Base-by-base conservation (phyloP, 2,888 invertebrate species). In the Hartigia nigra region DNA sequence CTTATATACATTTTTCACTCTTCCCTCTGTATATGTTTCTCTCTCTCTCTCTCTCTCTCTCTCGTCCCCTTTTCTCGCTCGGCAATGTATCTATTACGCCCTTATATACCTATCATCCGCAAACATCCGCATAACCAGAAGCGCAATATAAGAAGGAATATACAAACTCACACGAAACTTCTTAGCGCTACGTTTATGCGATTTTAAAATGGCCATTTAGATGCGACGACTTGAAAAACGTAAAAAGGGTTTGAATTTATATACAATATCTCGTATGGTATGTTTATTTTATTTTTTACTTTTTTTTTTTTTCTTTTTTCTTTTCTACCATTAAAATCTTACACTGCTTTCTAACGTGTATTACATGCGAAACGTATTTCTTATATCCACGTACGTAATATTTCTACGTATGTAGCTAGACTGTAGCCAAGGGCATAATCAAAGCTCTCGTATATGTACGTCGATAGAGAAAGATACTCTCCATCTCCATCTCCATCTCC, bases 311-410 rank as follows among this genome's bases (percentile, higher is more conserved):
- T n/a, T n/a, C n/a, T n/a, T n/a, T n/a, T n/a, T n/a, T 84, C 82
- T 84, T 84, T 78, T 79, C 84, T 83, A 80, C 80, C 75, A 9
- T 23, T 39, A 14, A 5, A 23, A 39, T 39, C 39, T 39, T 4
- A 1, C 34, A 34, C 34, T 34, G 34, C 34, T 34, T 34, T 34
- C 14, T 39, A 4, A 3, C 37, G 39, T 39, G 14, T 39, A 5
- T 39, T 39, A 39, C 4, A 5, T 14, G 14, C 0, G 5, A 1
- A 14, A 14, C 14, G 14, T 14, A 23, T 39, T 1, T 39, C 14
- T 39, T 23, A 23, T 0, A 14, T 39, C 39, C 14, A 39, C 39
- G 14, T 9, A 39, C 5, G 39, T 1, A 14, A 39, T 14, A 14
- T 5, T 0, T 39, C 4, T 14, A 39, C 39, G 1, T 5, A 2